Base-by-base conservation (phyloP, 2,797 vertebrate genomes). In the Sandelia bainsii region DNA sequence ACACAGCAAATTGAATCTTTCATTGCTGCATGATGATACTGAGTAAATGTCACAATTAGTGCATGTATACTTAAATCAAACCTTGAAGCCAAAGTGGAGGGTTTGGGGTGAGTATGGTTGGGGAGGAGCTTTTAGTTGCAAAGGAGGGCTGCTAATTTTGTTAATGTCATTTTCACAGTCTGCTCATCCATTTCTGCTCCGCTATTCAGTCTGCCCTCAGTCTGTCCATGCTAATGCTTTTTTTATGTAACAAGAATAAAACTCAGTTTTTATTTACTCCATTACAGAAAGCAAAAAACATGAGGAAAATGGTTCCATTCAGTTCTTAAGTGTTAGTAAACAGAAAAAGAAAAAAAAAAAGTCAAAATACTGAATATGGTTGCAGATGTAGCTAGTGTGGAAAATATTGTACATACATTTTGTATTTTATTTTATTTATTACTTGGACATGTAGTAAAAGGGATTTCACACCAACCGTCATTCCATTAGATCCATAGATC, bases 11-110 rank as follows among this genome's bases (percentile, higher is more conserved):
- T 67, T 32, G 8, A 61, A 62, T 74, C 61, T 69, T 59, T 72
- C 44, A 72, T 56, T 52, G 22, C 66, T 77, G 77, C 80, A 80
- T 72, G 58, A 49, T 50, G 29, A 80, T 62, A 70, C 0, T 60
- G 27, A 71, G 56, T 56, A 61, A 58, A 63, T 17, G 1, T 71
- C 48, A 56, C 66, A 77, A 42, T 78, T 23, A 49, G n/a, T 80
- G 74, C 75, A 83, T 82, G 79, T 27, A 23, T 59, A 51, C 61
- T 69, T 45, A 32, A 68, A 77, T 32, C 57, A 65, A 63, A 63
- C 39, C 59, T 83, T 20, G 5, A 67, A 75, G 51, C 48, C 69
- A 73, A 34, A 40, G 74, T 48, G 27, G 80, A 75, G 57, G 71
- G 27, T 66, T 65, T 32, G 29, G 67, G 60, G n/a, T 57, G 61